Conservation (phyloP, 2,888 invertebrate species). For the Sphaerophoria rueppellii region DNA sequence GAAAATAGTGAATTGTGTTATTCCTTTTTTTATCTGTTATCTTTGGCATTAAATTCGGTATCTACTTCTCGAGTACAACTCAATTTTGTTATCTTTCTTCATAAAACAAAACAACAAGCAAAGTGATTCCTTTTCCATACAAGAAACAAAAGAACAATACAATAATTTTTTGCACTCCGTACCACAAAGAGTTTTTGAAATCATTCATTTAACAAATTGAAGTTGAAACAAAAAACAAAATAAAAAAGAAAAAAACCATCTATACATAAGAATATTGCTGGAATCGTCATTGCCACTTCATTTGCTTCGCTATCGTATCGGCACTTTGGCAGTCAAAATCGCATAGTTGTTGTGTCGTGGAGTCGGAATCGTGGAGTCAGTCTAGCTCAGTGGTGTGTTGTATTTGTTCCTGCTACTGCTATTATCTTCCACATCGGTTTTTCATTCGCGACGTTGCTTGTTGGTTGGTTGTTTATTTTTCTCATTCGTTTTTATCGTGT, state of each 20-base stretch:
- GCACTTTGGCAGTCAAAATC: constrained; percentile 15
- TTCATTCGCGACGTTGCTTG: constrained; percentile 13
- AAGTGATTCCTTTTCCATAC: constrained; percentile 1
- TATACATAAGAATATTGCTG: neutral
- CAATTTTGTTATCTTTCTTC: constrained; percentile 19
- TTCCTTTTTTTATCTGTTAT: constrained; percentile 11
- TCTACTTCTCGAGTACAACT: neutral
- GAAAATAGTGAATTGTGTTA: constrained; percentile 13
- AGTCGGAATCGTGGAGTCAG: constrained; percentile 10
- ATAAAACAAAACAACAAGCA: neutral
- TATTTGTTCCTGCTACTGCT: constrained; percentile 5
- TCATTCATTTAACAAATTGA: neutral
- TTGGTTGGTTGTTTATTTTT: constrained; percentile 21
- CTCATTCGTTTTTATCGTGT: constrained; percentile 3
- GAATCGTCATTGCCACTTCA: neutral
- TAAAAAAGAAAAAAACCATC: neutral
- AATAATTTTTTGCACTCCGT: constrained; percentile 69
- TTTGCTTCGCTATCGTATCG: constrained; percentile 3
- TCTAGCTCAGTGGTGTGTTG: neutral
- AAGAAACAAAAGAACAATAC: constrained; percentile 1
- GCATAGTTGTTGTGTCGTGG: constrained; percentile 42
- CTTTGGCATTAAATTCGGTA: constrained; percentile 1
- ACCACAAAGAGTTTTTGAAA: constrained; percentile 44
- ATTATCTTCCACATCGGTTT: constrained; percentile 19
- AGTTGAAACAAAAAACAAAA: constrained; percentile 9